These are phyloP conservation scores for Hipposideros larvatus DNA, from an alignment of 2,797 vertebrate genomes.

Conservation along the genomic window DNA sequence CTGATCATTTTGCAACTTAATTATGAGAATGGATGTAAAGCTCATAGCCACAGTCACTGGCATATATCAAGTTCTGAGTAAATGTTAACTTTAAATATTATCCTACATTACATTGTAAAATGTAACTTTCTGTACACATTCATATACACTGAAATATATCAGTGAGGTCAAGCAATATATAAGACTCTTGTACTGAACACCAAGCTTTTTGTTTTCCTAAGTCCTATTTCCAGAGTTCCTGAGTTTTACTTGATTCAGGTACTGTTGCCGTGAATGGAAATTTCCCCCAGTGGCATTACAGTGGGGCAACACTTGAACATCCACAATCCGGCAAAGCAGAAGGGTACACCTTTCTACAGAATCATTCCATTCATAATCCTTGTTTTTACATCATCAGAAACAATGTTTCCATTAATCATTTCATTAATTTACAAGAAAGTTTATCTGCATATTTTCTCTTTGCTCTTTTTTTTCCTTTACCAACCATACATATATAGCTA, in stretches of 20 bases:
- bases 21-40: neutral
- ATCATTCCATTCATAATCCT: slow-evolving; percentile 79
- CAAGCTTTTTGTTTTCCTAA: neutral
- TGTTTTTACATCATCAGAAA: neutral
- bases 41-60: neutral
- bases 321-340: slow-evolving; percentile 68
- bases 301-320: slow-evolving; percentile 67
- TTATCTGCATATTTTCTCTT: neutral
- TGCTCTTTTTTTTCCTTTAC: neutral
- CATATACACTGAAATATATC: slow-evolving; percentile 41
- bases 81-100: slow-evolving; percentile 28
- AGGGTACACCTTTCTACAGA: slow-evolving; percentile 64
- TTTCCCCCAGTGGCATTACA: slow-evolving; percentile 37
- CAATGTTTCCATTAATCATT: slow-evolving; percentile 62
- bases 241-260: slow-evolving; percentile 67
- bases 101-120: neutral
- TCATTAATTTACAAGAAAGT: slow-evolving; percentile 47
- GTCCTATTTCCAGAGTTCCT: neutral
- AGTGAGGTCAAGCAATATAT: neutral
- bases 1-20: neutral
- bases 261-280: slow-evolving; percentile 64
- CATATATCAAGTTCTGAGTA: neutral
- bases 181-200: neutral
- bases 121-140: neutral
- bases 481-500: neutral